Evolutionary conservation across 2,113 vertebrate species (phyloP).

Genomic region (Gobio gobio): DNA sequence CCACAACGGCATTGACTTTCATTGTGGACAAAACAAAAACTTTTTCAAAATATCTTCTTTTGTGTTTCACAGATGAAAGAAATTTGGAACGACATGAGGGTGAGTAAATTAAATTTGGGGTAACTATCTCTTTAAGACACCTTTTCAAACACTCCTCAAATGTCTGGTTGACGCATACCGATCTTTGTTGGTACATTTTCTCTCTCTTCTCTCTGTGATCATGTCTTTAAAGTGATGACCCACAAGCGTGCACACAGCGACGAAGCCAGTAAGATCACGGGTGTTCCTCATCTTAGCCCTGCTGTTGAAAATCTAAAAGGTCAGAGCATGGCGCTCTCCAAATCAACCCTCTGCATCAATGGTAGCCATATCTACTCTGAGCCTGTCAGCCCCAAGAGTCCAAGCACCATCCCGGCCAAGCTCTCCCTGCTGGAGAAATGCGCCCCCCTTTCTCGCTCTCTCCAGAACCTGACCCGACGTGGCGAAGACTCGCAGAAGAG

Average conservation of each 20-base stretch:
- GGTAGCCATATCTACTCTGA: constrained; percentile 90
- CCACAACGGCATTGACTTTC: not conserved
- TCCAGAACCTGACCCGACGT: constrained; percentile 76
- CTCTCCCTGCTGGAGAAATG: constrained; percentile 76
- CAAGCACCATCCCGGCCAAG: constrained; percentile 65
- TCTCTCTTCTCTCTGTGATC: not conserved
- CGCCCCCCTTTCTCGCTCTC: constrained; percentile 74
- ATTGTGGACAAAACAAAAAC: not conserved
- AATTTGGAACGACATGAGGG: not conserved
- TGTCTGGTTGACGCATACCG: not conserved
- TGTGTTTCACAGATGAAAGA: not conserved
- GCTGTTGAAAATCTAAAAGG: constrained; percentile 77
- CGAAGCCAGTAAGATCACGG: constrained; percentile 79
- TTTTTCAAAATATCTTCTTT: not conserved
- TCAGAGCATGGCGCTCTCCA: constrained; percentile 76
- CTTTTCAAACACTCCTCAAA: not conserved
- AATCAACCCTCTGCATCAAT: constrained; percentile 93
- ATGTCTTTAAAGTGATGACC: constrained; percentile 70
- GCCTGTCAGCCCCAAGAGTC: constrained; percentile 68
- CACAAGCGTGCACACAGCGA: constrained; percentile 95
- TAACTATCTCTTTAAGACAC: too few relatives aligned
- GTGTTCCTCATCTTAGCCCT: constrained; percentile 62
- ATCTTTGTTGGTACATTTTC: constrained; percentile 11
- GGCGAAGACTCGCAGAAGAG: constrained; percentile 69
- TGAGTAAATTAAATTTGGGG: not conserved